Percentiles rank a stretch among this genome's conserved stretches.
These are phyloP conservation scores for Eremobia ochroleuca DNA, from an alignment of 2,888 invertebrate genomes.

Conservation along the genomic window DNA sequence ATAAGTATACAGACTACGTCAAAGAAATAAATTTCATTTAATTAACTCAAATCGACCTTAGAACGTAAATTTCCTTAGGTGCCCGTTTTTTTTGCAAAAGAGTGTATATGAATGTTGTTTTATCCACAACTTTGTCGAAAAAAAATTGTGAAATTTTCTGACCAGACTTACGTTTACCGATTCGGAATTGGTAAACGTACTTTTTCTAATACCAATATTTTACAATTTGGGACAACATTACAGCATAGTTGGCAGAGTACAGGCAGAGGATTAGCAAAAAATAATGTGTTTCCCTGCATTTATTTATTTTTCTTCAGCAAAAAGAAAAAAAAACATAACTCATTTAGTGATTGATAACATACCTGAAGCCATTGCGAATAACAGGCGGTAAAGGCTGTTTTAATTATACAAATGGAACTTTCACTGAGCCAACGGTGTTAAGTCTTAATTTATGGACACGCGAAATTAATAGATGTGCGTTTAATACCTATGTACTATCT, in stretches of 20 bases:
- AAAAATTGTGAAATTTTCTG: not conserved
- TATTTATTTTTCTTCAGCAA: not conserved
- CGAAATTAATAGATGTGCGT: conserved; percentile 46
- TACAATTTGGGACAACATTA: no score
- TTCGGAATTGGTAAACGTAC: no score
- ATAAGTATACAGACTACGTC: no score
- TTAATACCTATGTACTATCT: conserved; percentile 14
- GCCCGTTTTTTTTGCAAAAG: no score
- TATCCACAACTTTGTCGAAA: not conserved
- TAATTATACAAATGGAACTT: conserved; percentile 66
- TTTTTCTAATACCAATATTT: no score
- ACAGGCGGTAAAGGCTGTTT: conserved; percentile 46
- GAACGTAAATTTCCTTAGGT: no score
- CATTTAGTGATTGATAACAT: conserved; percentile 35
- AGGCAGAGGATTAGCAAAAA: not conserved
- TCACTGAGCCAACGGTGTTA: conserved; percentile 40
- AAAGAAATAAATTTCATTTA: no score
- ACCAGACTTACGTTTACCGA: no score
- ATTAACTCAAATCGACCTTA: no score
- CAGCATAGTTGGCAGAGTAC: no score
- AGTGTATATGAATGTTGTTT: no score
- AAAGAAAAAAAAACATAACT: conserved; percentile 4
- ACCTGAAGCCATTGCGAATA: conserved; percentile 36
- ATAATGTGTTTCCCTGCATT: not conserved
- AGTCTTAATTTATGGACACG: conserved; percentile 66